These are phyloP conservation scores for Saccostrea cuccullata DNA, from an alignment of 1,140 invertebrate genomes.

Conservation along the genomic window DNA sequence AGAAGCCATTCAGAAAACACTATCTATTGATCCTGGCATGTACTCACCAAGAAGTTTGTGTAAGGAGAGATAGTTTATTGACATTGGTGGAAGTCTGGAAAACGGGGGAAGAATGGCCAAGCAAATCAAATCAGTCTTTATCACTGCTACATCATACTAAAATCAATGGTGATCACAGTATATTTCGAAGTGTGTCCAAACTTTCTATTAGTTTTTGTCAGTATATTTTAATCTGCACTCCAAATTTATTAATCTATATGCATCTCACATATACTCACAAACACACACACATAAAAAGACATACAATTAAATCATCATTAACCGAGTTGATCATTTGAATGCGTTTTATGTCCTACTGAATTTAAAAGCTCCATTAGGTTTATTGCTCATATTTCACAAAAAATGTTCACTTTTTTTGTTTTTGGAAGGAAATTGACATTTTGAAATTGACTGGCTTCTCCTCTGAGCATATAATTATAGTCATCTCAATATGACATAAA, in stretches of 20 bases:
- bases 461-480: too few species aligned
- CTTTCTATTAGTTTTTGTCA: neutral
- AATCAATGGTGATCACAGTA: neutral
- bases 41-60: neutral
- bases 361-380: too few species aligned
- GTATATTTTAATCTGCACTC: neutral
- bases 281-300: neutral
- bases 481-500: too few species aligned
- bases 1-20: neutral
- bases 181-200: too few species aligned
- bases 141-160: neutral
- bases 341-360: too few species aligned
- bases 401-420: too few species aligned
- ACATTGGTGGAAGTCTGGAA: neutral
- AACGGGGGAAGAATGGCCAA: neutral
- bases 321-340: too few species aligned
- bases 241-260: neutral
- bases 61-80: too few species aligned
- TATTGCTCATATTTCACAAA: too few species aligned
- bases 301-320: too few species aligned
- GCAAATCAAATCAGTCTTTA: conserved; percentile 14
- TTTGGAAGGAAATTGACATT: too few species aligned
- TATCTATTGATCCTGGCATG: neutral
- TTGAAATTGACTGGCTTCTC: too few species aligned
- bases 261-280: neutral